Evolutionary conservation across 2,797 vertebrate species (phyloP).

Genomic region (Phataginus tricuspis): DNA sequence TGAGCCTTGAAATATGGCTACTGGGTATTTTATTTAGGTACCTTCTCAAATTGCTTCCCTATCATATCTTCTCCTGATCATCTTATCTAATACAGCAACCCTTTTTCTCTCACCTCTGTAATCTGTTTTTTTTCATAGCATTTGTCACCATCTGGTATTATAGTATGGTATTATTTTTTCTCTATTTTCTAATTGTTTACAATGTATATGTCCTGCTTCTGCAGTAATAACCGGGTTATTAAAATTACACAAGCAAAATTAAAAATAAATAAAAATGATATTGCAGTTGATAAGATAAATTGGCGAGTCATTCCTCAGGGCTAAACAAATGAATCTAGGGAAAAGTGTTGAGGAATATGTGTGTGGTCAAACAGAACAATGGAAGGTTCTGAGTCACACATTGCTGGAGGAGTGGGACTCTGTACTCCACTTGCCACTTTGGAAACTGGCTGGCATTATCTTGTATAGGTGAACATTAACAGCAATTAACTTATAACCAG

Average conservation of each 20-base stretch:
- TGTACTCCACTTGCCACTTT: not conserved
- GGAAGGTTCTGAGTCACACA: not conserved
- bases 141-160: not conserved
- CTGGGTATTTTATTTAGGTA: not conserved
- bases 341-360: not conserved
- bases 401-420: not conserved
- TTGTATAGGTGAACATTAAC: not conserved
- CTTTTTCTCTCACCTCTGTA: not conserved
- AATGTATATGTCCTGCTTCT: not conserved
- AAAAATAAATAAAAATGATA: not conserved
- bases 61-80: not conserved
- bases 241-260: not conserved
- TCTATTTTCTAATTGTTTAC: not conserved
- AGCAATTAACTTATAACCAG: not conserved
- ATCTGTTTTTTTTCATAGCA: not conserved
- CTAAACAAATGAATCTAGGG: not conserved
- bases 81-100: not conserved
- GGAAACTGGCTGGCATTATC: not conserved
- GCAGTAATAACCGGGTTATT: not conserved
- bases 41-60: not conserved
- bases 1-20: not conserved
- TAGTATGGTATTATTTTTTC: not conserved
- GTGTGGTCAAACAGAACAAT: not conserved
- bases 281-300: not conserved
- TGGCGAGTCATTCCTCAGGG: not conserved